phyloP scores from a whole-genome alignment of 2,797 vertebrate genomes.

The Phrynocephalus forsythii region DNA sequence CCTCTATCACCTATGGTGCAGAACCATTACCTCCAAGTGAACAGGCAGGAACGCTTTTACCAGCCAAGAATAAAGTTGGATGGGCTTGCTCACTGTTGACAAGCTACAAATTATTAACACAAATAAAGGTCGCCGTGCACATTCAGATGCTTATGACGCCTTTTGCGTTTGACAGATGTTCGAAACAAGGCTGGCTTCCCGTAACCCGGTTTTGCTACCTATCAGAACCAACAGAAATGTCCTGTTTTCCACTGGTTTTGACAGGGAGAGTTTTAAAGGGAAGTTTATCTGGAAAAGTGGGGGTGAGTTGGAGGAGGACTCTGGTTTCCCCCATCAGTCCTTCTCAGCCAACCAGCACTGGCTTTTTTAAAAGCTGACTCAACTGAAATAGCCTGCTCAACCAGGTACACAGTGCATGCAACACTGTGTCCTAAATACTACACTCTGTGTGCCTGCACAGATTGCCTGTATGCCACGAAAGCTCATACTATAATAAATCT shows the following conservation, averaged over 20 bases:
- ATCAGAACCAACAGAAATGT: not conserved
- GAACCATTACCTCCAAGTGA: not conserved
- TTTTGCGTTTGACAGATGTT: not conserved
- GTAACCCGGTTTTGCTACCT: not conserved
- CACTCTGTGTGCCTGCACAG: too few species aligned
- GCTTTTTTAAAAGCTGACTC: not conserved
- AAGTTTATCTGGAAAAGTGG: not conserved
- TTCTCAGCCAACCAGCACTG: not conserved
- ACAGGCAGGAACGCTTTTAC: not conserved
- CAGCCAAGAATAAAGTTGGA: not conserved
- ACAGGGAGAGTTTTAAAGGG: not conserved
- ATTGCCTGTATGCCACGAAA: too few species aligned
- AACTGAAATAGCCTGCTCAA: too few species aligned
- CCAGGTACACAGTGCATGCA: too few species aligned
- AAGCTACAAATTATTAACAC: not conserved
- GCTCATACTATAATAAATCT: too few species aligned
- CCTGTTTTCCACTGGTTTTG: not conserved
- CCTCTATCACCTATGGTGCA: not conserved
- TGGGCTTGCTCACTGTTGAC: not conserved
- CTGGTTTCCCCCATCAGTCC: not conserved
- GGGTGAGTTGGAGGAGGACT: too few species aligned
- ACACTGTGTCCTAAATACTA: too few species aligned
- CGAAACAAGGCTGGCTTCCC: not conserved
- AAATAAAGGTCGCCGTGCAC: not conserved
- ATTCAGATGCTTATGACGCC: not conserved